Evolutionary conservation across 64 coral and sea anemone species (phyloP).

Genomic region (Dendronephthya gigantea): DNA sequence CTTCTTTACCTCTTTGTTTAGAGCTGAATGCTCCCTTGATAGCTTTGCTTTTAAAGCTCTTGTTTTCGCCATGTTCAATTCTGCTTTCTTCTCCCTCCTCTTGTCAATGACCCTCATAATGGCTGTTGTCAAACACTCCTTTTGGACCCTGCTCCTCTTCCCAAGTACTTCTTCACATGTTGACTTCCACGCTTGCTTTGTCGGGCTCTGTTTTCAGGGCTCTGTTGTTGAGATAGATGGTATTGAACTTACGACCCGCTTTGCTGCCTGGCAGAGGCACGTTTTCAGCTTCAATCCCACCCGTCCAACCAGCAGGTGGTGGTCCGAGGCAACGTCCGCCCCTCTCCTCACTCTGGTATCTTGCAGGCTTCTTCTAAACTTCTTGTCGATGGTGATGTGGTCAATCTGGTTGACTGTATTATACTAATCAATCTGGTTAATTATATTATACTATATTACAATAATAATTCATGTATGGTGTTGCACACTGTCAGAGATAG

Average conservation of each 20-base stretch:
- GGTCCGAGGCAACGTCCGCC: slow-evolving; percentile 27
- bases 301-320: slow-evolving; percentile 17
- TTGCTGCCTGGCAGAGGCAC: not conserved
- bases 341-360: slow-evolving; percentile 24
- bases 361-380: slow-evolving; percentile 20
- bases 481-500: too few relatives aligned
- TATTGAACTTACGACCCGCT: not conserved
- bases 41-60: not conserved
- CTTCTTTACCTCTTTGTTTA: slow-evolving; percentile 1
- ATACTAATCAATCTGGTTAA: slow-evolving; percentile 12
- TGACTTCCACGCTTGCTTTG: too few relatives aligned
- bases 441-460: too few relatives aligned
- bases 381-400: slow-evolving; percentile 25
- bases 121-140: not conserved
- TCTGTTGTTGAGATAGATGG: not conserved
- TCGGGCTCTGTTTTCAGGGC: not conserved
- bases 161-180: slow-evolving; percentile 16
- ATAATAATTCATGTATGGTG: too few relatives aligned
- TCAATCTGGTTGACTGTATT: slow-evolving; percentile 34
- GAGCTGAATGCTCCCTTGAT: not conserved
- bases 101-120: not conserved
- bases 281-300: slow-evolving; percentile 6
- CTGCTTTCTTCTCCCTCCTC: slow-evolving; percentile 5
- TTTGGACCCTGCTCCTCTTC: not conserved
- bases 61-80: not conserved